Evolutionary conservation across 2,113 vertebrate species (phyloP).

Genomic region (Peromyscus polionotus): DNA sequence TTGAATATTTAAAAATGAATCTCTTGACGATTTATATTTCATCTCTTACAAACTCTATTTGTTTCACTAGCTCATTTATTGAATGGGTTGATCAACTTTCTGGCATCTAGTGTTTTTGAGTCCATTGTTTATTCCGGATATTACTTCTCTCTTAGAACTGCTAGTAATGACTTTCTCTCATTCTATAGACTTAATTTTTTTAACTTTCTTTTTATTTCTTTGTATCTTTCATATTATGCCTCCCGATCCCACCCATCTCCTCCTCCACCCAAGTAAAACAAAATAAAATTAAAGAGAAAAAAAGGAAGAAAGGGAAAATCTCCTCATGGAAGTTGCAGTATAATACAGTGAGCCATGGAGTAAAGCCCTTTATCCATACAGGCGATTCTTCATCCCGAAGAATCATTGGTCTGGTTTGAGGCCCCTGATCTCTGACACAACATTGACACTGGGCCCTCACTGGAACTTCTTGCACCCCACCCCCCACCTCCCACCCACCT

Average conservation of each 20-base stretch:
- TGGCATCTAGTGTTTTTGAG: too few species aligned
- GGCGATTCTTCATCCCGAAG: neutral
- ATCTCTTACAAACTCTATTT: neutral
- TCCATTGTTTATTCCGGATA: neutral
- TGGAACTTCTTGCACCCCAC: too few species aligned
- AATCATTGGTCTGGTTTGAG: neutral
- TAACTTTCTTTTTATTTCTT: neutral
- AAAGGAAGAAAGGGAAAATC: neutral
- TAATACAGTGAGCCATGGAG: neutral
- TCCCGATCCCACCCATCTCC: neutral
- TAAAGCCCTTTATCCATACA: neutral
- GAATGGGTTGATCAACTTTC: too few species aligned
- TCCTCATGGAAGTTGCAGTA: neutral
- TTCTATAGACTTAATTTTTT: neutral
- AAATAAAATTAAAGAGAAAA: neutral
- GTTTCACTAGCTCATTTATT: neutral
- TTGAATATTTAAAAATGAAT: neutral
- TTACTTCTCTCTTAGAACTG: neutral
- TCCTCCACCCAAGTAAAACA: neutral
- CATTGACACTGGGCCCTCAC: too few species aligned
- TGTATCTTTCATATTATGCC: neutral
- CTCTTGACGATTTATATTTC: neutral
- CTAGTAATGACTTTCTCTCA: neutral
- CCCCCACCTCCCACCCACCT: too few species aligned
- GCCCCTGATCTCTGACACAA: neutral